A percentile compares a stretch with the other conserved stretches of the same genome.
phyloP scores from a whole-genome alignment of 2,113 vertebrate species.

The Lepidothrix coronata region DNA sequence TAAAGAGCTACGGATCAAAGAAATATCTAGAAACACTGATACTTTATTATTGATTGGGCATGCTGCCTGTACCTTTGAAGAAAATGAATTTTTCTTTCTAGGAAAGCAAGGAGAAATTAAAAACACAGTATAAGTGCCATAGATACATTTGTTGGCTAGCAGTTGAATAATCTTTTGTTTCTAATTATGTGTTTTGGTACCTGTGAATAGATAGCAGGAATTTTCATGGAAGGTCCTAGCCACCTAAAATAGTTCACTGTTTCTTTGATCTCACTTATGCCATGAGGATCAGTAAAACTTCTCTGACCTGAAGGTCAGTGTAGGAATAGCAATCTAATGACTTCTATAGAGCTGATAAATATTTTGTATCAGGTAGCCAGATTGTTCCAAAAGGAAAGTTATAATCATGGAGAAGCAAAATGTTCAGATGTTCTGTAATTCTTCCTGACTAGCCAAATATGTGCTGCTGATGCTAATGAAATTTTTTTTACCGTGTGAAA shows the following conservation, averaged over 20 bases:
- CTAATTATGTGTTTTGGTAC: constrained; percentile 34
- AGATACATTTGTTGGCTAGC: neutral
- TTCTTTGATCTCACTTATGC: constrained; percentile 11
- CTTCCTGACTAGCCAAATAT: neutral
- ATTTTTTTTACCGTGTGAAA: neutral
- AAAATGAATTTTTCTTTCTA: neutral
- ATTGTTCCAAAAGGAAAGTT: neutral
- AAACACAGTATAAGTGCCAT: neutral
- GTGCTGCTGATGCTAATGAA: neutral
- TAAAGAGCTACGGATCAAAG: constrained; percentile 17
- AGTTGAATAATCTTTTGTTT: constrained; percentile 35
- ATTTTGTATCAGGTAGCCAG: neutral
- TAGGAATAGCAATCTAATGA: neutral
- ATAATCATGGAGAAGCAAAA: constrained; percentile 1
- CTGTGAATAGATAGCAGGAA: constrained; percentile 46
- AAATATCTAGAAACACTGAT: constrained; percentile 9
- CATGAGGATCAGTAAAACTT: constrained; percentile 16
- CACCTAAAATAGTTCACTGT: constrained; percentile 12
- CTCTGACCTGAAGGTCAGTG: neutral
- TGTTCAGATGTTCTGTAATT: neutral
- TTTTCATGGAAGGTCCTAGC: constrained; percentile 25
- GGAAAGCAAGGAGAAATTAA: neutral
- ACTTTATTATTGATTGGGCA: constrained; percentile 34
- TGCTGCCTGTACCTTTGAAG: constrained; percentile 12
- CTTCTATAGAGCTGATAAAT: neutral